These are phyloP conservation scores for Pantala flavescens DNA, from an alignment of 1,140 invertebrate species.

Conservation along the genomic window DNA sequence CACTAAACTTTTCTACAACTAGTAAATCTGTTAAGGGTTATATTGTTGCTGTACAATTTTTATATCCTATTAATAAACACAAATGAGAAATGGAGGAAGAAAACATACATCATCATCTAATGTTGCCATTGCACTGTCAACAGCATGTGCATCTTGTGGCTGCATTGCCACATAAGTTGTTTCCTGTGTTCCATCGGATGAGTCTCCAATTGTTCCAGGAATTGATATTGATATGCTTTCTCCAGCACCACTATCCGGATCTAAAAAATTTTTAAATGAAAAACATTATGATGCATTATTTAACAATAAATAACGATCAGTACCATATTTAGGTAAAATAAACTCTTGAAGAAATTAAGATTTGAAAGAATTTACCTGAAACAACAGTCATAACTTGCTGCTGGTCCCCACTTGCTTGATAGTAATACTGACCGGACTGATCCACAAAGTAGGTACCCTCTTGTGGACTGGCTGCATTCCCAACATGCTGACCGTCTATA, in stretches of 20 bases:
- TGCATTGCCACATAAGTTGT: conserved; percentile 23
- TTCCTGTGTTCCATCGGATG: conserved; percentile 16
- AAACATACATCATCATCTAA: not conserved
- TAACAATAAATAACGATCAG: no score
- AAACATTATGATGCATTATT: not conserved
- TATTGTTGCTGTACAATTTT: no score
- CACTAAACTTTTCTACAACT: no score
- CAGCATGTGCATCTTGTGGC: conserved; percentile 20
- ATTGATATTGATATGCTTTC: conserved; percentile 8
- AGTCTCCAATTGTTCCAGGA: not conserved
- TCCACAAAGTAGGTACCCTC: conserved; percentile 64
- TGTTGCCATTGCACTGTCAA: conserved; percentile 18
- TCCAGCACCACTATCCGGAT: not conserved
- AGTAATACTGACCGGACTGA: conserved; percentile 66
- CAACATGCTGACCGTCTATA: conserved; percentile 22
- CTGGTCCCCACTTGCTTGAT: conserved; percentile 50
- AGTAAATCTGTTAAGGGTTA: no score
- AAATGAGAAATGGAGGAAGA: no score
- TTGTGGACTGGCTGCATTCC: conserved; percentile 33
- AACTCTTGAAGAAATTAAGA: not conserved
- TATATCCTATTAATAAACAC: no score
- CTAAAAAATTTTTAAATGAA: conserved; percentile 12
- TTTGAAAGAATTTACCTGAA: conserved; percentile 28
- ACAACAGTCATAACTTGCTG: conserved; percentile 48
- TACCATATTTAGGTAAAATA: no score